Base-by-base conservation (phyloP, 2,888 invertebrate genomes). In the Yponomeuta malinellus region DNA sequence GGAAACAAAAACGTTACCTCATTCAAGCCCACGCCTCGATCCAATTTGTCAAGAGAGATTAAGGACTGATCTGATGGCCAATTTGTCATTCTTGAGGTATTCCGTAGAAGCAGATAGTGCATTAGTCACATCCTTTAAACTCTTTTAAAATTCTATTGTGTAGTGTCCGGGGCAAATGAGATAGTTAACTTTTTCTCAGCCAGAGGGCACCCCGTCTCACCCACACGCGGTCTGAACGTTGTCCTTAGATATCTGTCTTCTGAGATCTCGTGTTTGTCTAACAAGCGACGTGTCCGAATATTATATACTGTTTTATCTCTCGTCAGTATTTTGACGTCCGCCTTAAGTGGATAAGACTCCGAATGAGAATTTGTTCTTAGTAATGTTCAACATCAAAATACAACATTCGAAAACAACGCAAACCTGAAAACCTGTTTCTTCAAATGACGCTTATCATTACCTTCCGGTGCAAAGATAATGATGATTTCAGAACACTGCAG, bases 201-300 rank as follows among this genome's bases (percentile, higher is more conserved):
- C 63, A 10, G 23, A 31, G 78, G 76, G 82, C 81, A 80, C 83
- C 82, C 81, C 75, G 78, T 77, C 79, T 86, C 89, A 89, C 89
- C 90, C 89, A 90, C 89, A 85, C 85, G 43, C 43, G 82, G 76
- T 75, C 76, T 48, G 31, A 68, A 77, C 84, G 87, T 87, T 87
- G 87, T 90, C 86, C 86, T 78, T 78, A 79, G 82, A 83, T 91
- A 90, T 90, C 90, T 90, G 90, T 90, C 91, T 79, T 83, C 76
- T 81, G 79, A 78, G 80, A 90, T 90, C 90, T 88, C 85, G 79
- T 91, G 90, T 90, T 90, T 89, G 90, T 90, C 90, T 92, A 91
- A 92, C 91, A 88, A 91, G 91, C 84, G 83, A 87, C 89, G 89
- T 88, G 89, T 88, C 86, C 84, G 86, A 90, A 90, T 89, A 89